A percentile compares a stretch with the other conserved stretches of the same genome.
Conservation (phyloP, 2,888 invertebrate species). For the Drosophila conformis region DNA sequence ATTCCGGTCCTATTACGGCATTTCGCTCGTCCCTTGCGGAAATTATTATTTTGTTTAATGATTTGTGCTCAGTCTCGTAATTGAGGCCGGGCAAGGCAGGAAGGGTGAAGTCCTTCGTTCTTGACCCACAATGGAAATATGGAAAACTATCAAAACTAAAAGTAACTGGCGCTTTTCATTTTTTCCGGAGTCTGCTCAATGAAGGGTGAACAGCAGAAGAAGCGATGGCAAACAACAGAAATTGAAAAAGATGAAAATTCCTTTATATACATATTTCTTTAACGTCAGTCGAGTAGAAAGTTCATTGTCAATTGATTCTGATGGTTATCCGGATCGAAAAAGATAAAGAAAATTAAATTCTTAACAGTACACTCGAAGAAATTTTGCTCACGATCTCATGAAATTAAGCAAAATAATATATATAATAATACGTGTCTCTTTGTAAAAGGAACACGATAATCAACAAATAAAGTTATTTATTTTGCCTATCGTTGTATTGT, state of each 20-base stretch:
- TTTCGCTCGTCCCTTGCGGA: slow-evolving; percentile 63
- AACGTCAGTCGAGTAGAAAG: slow-evolving; percentile 53
- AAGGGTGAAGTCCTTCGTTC: slow-evolving; percentile 37
- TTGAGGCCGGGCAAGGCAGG: slow-evolving; percentile 55
- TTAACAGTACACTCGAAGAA: slow-evolving; percentile 24
- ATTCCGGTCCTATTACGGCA: slow-evolving; percentile 59
- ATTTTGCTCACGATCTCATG: slow-evolving; percentile 2
- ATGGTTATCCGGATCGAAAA: slow-evolving; percentile 25
- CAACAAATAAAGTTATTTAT: not conserved
- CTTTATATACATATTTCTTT: slow-evolving; percentile 41
- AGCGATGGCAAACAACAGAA: slow-evolving; percentile 12
- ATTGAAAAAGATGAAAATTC: slow-evolving; percentile 29
- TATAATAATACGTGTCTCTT: not conserved
- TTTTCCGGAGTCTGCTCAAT: slow-evolving; percentile 32
- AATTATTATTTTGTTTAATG: slow-evolving; percentile 82
- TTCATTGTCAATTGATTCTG: slow-evolving; percentile 72
- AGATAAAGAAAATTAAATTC: slow-evolving; percentile 28
- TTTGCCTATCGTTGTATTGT: not conserved
- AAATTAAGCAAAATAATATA: slow-evolving; percentile 29
- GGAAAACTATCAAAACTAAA: slow-evolving; percentile 68
- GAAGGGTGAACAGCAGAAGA: slow-evolving; percentile 48
- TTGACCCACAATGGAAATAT: slow-evolving; percentile 66
- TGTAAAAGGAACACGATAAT: not conserved
- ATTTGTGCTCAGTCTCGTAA: slow-evolving; percentile 79
- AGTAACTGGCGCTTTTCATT: slow-evolving; percentile 31